These are phyloP conservation scores for Anas platyrhynchos DNA, from an alignment of 2,113 vertebrate species.

Conservation along the genomic window DNA sequence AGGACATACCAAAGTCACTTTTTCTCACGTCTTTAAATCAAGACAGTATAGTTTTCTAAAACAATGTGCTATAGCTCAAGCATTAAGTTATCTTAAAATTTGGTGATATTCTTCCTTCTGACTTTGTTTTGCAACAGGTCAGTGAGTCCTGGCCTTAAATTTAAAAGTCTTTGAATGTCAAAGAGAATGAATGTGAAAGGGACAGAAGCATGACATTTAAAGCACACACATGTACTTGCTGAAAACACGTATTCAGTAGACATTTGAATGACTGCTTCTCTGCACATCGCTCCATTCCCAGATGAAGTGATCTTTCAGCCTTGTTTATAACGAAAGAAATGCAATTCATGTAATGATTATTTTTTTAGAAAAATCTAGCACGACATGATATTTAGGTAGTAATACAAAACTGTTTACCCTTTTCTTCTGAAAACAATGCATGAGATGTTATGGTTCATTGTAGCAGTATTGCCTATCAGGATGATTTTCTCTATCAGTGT, in stretches of 20 bases:
- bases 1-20: not conserved
- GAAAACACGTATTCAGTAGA: accelerated
- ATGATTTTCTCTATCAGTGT: not conserved
- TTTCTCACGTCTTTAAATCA: not conserved
- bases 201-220: slow-evolving; percentile 1
- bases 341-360: not conserved
- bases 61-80: not conserved
- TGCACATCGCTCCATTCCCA: not conserved
- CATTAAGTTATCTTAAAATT: not conserved
- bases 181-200: not conserved
- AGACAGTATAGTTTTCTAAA: not conserved
- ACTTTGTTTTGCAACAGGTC: not conserved
- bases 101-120: not conserved
- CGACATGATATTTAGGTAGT: not conserved
- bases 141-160: not conserved
- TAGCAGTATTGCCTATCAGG: not conserved
- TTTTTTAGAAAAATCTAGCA: not conserved
- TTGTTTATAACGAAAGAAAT: not conserved
- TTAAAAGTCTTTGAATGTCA: not conserved
- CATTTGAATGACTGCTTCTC: not conserved
- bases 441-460: not conserved
- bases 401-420: slow-evolving; percentile 2
- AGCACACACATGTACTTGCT: not conserved
- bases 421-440: not conserved
- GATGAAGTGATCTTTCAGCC: not conserved